A percentile compares a stretch with the other conserved stretches of the same genome.
These are phyloP conservation scores for Antheraea pernyi DNA, from an alignment of 1,140 invertebrate genomes.

Conservation along the genomic window DNA sequence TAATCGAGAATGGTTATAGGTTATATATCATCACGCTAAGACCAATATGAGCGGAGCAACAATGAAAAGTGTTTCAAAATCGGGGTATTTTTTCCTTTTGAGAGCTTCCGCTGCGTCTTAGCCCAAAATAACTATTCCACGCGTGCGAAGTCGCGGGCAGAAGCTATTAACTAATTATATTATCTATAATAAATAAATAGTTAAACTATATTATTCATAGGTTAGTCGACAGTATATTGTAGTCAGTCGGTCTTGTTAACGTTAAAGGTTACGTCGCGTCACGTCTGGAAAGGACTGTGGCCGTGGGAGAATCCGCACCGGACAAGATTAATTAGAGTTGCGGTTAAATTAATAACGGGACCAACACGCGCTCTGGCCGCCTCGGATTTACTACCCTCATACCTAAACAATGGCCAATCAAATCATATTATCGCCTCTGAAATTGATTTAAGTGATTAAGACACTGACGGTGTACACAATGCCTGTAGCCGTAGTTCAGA, in stretches of 20 bases:
- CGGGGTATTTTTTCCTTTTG: no score
- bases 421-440: slow-evolving; percentile 29
- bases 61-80: no score
- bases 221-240: neutral
- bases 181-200: no score
- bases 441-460: slow-evolving; percentile 23
- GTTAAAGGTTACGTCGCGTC: neutral
- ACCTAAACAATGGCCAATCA: slow-evolving; percentile 30
- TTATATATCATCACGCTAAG: no score
- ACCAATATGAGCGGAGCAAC: no score
- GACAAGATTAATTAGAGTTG: slow-evolving; percentile 68
- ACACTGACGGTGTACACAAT: slow-evolving; percentile 4
- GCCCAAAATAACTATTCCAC: no score
- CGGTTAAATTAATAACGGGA: slow-evolving; percentile 64
- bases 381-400: slow-evolving; percentile 23
- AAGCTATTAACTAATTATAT: no score
- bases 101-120: no score
- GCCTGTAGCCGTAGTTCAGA: slow-evolving; percentile 1
- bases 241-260: neutral
- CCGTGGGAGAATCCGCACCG: slow-evolving; percentile 56
- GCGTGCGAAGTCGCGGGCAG: no score
- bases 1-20: no score
- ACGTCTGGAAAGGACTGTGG: slow-evolving; percentile 28
- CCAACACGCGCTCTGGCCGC: slow-evolving; percentile 36
- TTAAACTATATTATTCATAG: no score